Evolutionary conservation across 2,797 vertebrate genomes (phyloP), one percentile per base, ranked within the genome.

Genomic region (Sebastes taczanowskii): DNA sequence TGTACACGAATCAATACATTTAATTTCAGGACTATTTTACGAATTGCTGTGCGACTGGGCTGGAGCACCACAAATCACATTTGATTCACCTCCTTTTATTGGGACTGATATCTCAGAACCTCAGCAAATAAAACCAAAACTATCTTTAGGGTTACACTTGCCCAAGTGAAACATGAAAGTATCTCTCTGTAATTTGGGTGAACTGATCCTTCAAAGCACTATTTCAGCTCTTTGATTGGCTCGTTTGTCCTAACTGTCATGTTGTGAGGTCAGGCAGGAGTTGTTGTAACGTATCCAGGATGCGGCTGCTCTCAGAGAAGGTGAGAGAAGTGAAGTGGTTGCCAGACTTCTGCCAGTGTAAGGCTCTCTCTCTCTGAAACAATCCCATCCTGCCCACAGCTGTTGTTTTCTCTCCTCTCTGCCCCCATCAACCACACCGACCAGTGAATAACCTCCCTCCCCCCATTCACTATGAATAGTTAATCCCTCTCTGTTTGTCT

Each of bases 371-470:
- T 78, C 82, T 90, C 77, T 83, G 42, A 81, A 91, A 91, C 83
- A 81, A 86, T 85, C 85, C 85, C 85, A 76, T 89, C 87, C 84
- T 81, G 65, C 49, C 78, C 88, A 88, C 94, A 95, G 91, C 93
- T 95, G 94, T 92, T 94, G 92, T 93, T 92, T 91, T 90, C 87
- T 80, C 72, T 78, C 58, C 74, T 74, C 66, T 42, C 71, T 71
- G 59, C 14, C 76, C 49, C 71, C 23, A 71, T 82, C 61, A 55
- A 76, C 83, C 79, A 77, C 81, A 68, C 69, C 74, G 77, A 88
- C 83, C 84, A 83, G 61, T 70, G 73, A 74, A 74, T 70, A 81
- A 62, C 71, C 71, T 77, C 59, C 64, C 63, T 46, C 10, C 6
- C 56, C 58, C 27, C 49, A 68, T 76, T 71, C 83, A 29, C 75